Percentiles rank a stretch among this genome's conserved stretches.
phyloP scores from a whole-genome alignment of 2,888 invertebrate genomes.

The Pediacus dermestoides region DNA sequence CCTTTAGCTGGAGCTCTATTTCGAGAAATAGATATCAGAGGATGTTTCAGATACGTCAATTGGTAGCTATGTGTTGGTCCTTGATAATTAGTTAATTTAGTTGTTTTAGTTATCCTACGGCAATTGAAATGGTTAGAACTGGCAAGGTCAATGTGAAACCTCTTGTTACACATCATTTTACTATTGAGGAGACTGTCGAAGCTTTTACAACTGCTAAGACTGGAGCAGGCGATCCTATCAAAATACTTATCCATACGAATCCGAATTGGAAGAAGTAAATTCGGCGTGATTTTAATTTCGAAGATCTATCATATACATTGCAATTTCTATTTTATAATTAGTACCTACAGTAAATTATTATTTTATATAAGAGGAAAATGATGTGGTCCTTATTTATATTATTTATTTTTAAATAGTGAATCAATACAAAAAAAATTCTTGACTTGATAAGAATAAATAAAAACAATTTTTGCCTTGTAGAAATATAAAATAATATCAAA shows the following conservation, averaged over 20 bases:
- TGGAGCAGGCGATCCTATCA: constrained; percentile 70
- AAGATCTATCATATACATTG: no score
- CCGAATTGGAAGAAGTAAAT: constrained; percentile 41
- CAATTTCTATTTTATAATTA: no score
- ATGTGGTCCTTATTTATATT: no score
- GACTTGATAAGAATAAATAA: no score
- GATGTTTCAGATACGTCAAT: constrained; percentile 90
- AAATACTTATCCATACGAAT: constrained; percentile 80
- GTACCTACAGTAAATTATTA: no score
- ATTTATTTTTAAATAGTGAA: no score
- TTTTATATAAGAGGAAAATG: no score
- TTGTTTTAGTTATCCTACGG: constrained; percentile 62
- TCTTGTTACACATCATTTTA: constrained; percentile 78
- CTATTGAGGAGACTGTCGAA: constrained; percentile 68
- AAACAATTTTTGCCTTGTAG: no score
- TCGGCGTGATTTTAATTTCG: no score
- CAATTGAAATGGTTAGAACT: constrained; percentile 71
- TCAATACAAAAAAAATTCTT: no score
- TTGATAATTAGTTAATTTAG: constrained; percentile 1
- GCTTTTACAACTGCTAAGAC: constrained; percentile 80
- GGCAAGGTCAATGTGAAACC: constrained; percentile 77
- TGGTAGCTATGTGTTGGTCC: constrained; percentile 56
- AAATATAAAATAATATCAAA: no score
- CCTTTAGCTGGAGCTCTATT: constrained; percentile 78
- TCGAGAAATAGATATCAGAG: constrained; percentile 86